Conservation (phyloP, 2,113 vertebrate genomes). For the Dipodomys spectabilis region DNA sequence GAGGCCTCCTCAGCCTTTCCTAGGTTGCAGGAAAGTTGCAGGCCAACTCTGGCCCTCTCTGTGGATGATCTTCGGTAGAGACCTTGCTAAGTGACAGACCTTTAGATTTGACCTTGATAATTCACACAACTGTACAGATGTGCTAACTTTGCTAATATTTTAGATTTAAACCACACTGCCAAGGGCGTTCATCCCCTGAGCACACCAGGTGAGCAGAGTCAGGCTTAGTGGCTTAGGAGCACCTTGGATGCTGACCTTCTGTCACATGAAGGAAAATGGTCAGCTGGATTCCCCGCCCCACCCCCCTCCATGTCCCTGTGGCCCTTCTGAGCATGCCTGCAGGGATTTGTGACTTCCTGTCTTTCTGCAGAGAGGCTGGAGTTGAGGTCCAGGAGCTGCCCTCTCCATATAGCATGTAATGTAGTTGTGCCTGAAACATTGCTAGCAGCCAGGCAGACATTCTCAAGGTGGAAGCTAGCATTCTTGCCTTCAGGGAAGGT, state of each 20-base stretch:
- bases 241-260: not conserved
- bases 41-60: not conserved
- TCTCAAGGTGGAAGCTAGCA: not conserved
- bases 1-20: not conserved
- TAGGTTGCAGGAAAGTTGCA: not conserved
- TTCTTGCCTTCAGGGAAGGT: rapidly evolving
- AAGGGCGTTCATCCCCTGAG: not conserved
- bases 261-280: not conserved
- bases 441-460: not conserved
- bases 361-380: not conserved
- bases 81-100: not conserved
- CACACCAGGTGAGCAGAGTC: not conserved
- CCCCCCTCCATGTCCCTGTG: not conserved
- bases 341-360: not conserved
- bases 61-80: too few relatives aligned
- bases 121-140: not conserved
- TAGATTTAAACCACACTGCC: not conserved
- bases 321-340: not conserved
- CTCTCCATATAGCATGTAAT: rapidly evolving
- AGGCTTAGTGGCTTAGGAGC: not conserved
- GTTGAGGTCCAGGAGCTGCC: not conserved
- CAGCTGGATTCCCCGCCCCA: not conserved
- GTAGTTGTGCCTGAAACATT: not conserved
- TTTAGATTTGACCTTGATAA: not conserved
- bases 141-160: not conserved